Evolutionary conservation across 1,140 invertebrate genomes (phyloP), one percentile per base, ranked within the genome.

Genomic region (Drosophila littoralis): DNA sequence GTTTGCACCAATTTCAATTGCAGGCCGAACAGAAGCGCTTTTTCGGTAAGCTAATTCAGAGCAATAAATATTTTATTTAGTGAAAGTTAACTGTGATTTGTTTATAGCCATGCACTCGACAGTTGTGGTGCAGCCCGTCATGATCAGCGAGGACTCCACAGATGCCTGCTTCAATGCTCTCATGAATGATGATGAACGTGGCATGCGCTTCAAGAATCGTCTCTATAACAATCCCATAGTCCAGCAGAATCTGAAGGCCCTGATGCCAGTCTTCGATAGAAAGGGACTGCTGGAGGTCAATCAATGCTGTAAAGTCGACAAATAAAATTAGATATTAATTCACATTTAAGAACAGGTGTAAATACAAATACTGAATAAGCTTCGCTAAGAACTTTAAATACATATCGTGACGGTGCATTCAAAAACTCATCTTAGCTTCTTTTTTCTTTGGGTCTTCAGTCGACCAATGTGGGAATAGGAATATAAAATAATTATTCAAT

Each of bases 101-200:
- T 9, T 63, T 45, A 17, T 9, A 92, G 92, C 90, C 12, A 45
- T 92, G 61, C 78, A 88, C 48, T 83, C 91, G 0, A 28, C 86
- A 0, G 79, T 84, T 48, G 77, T 92, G 10, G 75, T 91, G 2
- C 89, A 92, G 33, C 89, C 91, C 3, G 79, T 92, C 5, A 82
- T 85, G 81, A 77, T 89, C 36, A 91, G 63, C 45, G 78, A 92
- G 17, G 75, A 92, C 46, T 45, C 85, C 12, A 82, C 77, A 2
- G 90, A 92, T 70, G 91, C 91, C 10, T 82, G 88, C 45, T 91
- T 92, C 13, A 86, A 91, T 63, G 77, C 90, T 12, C 50, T 92
- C 6, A 88, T 92, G 81, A 75, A 77, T 6, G 84, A 84, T 17
- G 88, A 92, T 46, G 90, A 92, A 17, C 75, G 91, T 6, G 88